Evolutionary conservation across 53 echinoderm and acorn worm genomes (phyloP).

Genomic region (Zoroaster sp.): DNA sequence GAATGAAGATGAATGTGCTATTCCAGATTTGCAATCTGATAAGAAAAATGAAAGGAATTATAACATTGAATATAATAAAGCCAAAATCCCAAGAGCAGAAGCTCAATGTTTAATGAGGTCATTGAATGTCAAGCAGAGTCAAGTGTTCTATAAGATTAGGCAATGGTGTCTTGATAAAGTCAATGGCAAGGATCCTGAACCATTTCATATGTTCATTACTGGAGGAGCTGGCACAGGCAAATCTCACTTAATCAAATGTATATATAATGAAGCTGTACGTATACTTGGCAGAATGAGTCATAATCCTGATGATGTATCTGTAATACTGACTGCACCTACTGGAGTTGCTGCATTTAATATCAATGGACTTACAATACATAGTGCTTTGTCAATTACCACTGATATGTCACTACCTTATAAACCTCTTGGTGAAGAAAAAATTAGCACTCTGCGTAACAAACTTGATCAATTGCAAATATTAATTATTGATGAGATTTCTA

Average conservation of each 20-base stretch:
- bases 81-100: background rate
- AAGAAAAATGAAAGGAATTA: background rate
- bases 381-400: too few species aligned
- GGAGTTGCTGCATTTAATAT: constrained; percentile 49
- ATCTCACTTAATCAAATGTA: constrained; percentile 50
- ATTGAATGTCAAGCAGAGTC: too few species aligned
- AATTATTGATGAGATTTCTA: constrained; percentile 76
- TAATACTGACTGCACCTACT: constrained; percentile 41
- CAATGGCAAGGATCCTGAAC: constrained; percentile 35
- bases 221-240: constrained; percentile 65
- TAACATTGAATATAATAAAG: background rate
- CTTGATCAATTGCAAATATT: constrained; percentile 53
- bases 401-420: background rate
- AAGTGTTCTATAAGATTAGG: constrained; percentile 32
- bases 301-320: constrained; percentile 47
- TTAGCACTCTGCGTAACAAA: constrained; percentile 47
- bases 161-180: constrained; percentile 61
- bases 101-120: constrained; percentile 4
- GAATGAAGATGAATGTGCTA: background rate
- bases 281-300: constrained; percentile 23
- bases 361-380: constrained; percentile 22
- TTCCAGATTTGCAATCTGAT: constrained; percentile 11
- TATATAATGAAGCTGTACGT: constrained; percentile 59
- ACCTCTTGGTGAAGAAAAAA: constrained; percentile 53
- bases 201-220: constrained; percentile 50